Base-by-base conservation (phyloP, 1,140 invertebrate genomes). In the Drosophila ercepeae region DNA sequence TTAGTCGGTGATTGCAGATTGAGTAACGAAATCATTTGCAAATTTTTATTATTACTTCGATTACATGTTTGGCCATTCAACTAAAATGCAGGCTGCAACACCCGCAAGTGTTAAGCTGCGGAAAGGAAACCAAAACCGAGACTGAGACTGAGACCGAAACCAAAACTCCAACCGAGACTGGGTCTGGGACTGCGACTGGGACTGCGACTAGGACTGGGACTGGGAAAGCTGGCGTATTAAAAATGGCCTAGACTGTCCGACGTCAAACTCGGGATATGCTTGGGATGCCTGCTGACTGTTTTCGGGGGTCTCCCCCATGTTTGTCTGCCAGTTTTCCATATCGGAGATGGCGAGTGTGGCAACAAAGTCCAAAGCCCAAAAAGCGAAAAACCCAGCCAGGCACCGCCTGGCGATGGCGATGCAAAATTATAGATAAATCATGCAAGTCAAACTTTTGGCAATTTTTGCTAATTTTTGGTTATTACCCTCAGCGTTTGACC, bases 381-480 rank as follows among this genome's bases (percentile, higher is more conserved):
- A 52, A 42, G 52, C 57, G 19, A 34, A 39, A 70, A 72, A 67
- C 76, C 36, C 36, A 16, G 13, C 36, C 36, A 55, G 76, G 68
- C 68, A 71, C 64, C 78, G 78, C 72, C 70, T 61, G 64, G 63
- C 60, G 16, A 67, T 78, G 51, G 73, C 76, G 82, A 88, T 88
- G 69, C 53, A 88, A 88, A 88, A 88, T 88, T 88, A 88, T 88
- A 88, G 82, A 88, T 88, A 88, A 88, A 88, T 88, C 82, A 88
- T 88, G 82, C 82, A 88, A 88, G 82, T 88, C 82, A 88, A 88
- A 88, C 82, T 88, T 82, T 67, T 78, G 73, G 82, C 82, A 88
- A 88, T 88, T 88, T 88, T 75, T 88, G 82, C 83, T 88, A 88
- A 88, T 88, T 88, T 88, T 88, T 88, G 78, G 83, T 88, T 88